These are phyloP conservation scores for Stratiolaelaps scimitus DNA, from an alignment of 1,140 invertebrate species.

Conservation along the genomic window DNA sequence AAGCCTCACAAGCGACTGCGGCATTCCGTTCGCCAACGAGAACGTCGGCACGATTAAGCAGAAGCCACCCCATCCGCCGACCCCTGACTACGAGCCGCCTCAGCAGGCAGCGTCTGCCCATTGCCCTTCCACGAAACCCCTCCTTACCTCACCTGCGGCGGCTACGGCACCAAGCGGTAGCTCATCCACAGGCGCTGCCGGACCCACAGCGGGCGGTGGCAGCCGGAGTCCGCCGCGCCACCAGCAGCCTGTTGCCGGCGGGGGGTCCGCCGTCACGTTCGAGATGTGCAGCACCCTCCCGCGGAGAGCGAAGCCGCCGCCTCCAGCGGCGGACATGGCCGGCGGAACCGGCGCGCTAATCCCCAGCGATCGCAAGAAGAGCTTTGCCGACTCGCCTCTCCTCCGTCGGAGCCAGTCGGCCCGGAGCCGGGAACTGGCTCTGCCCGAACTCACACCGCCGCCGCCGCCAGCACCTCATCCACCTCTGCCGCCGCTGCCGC, in stretches of 20 bases:
- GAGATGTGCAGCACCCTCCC: constrained; percentile 8
- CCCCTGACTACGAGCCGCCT: constrained; percentile 13
- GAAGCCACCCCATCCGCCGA: constrained; percentile 39
- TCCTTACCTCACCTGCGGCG: constrained; percentile 34
- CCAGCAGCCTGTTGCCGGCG: neutral
- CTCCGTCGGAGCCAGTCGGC: constrained; percentile 22
- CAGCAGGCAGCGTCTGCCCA: neutral
- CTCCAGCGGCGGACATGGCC: too few species aligned
- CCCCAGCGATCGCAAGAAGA: neutral
- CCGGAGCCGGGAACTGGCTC: neutral
- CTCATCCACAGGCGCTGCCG: constrained; percentile 32
- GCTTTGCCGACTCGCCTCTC: constrained; percentile 21
- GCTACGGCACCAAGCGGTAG: constrained; percentile 32
- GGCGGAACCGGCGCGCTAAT: too few species aligned
- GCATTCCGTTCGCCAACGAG: constrained; percentile 90
- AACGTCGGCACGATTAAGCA: constrained; percentile 95
- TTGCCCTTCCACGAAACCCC: constrained; percentile 28
- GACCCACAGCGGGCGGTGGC: neutral
- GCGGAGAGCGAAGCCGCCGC: constrained; percentile 7
- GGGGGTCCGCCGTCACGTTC: constrained; percentile 16
- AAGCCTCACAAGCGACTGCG: constrained; percentile 28
- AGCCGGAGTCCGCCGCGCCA: constrained; percentile 22
- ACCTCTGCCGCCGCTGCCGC: neutral
- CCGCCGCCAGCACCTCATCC: neutral
- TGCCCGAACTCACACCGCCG: neutral